Evolutionary conservation across 37 sponge, comb jelly and placozoan genomes (phyloP).

Genomic region (Mnemiopsis leidyi): DNA sequence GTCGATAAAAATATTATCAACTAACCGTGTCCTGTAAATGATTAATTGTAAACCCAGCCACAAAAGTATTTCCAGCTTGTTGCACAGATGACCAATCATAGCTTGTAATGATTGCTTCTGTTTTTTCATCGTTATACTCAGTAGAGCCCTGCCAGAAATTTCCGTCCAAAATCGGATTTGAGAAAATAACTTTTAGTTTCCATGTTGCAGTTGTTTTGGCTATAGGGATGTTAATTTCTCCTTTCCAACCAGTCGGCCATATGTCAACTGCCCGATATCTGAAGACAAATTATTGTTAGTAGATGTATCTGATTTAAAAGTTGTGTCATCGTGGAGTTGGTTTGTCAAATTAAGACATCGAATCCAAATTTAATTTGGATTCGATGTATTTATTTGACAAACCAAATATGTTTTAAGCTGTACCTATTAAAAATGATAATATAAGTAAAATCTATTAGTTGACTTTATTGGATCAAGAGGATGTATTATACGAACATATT

Average conservation of each 20-base stretch:
- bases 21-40: background rate
- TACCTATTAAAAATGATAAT: no score
- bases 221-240: background rate
- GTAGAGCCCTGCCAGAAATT: background rate
- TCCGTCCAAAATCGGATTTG: background rate
- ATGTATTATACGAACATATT: no score
- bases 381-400: no score
- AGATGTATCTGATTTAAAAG: no score
- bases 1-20: no score
- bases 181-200: background rate
- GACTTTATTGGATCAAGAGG: no score
- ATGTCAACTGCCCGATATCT: background rate
- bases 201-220: background rate
- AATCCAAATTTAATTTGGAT: no score
- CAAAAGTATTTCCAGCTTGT: background rate
- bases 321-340: no score
- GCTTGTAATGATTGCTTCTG: background rate
- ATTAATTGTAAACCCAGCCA: background rate
- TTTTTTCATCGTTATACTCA: background rate
- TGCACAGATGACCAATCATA: conserved; percentile 15
- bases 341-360: no score
- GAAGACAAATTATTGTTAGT: no score
- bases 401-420: no score
- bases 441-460: no score
- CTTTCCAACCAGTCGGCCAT: background rate